These are phyloP conservation scores for Stenchaetothrips biformis DNA, from an alignment of 2,888 invertebrate species.

Conservation along the genomic window DNA sequence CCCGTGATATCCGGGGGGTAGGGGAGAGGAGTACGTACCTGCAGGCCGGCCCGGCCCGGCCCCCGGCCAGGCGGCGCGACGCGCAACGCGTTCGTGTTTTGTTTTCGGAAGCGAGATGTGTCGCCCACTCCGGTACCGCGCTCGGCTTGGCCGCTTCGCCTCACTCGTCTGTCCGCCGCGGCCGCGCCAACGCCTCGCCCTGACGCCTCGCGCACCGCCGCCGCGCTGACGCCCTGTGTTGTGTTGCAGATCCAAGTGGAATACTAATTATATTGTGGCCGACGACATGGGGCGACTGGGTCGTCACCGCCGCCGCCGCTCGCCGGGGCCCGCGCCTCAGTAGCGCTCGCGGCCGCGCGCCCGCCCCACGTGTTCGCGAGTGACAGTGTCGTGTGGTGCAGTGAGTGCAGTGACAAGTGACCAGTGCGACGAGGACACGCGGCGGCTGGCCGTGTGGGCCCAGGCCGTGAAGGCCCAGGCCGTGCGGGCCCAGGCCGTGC, in stretches of 20 bases:
- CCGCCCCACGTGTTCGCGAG: neutral
- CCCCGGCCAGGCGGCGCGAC: neutral
- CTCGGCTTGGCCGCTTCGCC: neutral
- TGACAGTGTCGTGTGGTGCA: neutral
- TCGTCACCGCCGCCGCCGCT: neutral
- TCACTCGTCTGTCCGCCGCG: neutral
- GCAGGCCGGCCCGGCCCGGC: neutral
- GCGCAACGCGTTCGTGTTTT: neutral
- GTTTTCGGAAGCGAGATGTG: neutral
- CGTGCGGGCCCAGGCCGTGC: too few relatives aligned
- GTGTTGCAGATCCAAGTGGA: too few relatives aligned
- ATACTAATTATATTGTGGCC: too few relatives aligned
- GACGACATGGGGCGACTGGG: too few relatives aligned
- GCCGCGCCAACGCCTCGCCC: neutral
- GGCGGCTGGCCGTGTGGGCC: too few relatives aligned
- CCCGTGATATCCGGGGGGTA: too few relatives aligned
- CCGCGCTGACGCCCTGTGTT: neutral
- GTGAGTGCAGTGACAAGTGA: too few relatives aligned
- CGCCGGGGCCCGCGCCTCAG: neutral
- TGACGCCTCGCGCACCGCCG: neutral
- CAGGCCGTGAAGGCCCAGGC: too few relatives aligned
- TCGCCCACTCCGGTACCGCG: neutral
- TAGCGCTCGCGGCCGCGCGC: neutral
- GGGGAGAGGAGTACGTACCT: too few relatives aligned
- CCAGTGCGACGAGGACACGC: too few relatives aligned